Conservation (phyloP, 2,113 vertebrate genomes). For the Apaloderma vittatum region DNA sequence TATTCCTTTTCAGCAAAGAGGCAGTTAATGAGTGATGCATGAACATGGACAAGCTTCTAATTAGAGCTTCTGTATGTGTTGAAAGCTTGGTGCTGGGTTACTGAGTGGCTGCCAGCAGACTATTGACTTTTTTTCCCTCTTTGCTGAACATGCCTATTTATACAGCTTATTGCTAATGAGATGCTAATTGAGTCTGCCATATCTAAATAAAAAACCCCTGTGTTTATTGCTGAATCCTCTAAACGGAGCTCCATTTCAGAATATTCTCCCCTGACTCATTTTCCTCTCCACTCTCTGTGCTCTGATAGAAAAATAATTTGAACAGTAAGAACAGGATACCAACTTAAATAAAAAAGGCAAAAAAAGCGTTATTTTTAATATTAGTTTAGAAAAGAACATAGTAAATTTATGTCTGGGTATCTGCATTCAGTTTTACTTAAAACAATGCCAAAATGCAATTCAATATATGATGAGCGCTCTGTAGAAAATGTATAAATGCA, state of each 20-base stretch:
- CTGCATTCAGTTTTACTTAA: background rate
- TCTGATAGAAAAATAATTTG: slow-evolving; percentile 31
- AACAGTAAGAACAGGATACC: background rate
- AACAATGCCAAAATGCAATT: background rate
- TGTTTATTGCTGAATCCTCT: slow-evolving; percentile 30
- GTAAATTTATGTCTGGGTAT: background rate
- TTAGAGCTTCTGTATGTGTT: slow-evolving; percentile 55
- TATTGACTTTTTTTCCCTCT: slow-evolving; percentile 48
- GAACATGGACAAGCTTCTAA: slow-evolving; percentile 69
- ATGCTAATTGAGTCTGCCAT: slow-evolving; percentile 67
- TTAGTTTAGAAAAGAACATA: background rate
- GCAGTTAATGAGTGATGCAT: slow-evolving; percentile 74
- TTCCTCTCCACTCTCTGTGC: background rate
- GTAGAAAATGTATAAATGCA: background rate
- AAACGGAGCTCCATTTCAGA: slow-evolving; percentile 1
- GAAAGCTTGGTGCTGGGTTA: slow-evolving; percentile 46
- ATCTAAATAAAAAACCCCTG: slow-evolving; percentile 1
- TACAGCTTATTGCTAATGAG: slow-evolving; percentile 65
- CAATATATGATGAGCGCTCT: background rate
- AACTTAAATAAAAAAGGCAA: background rate
- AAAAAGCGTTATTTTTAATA: background rate
- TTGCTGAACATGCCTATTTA: slow-evolving; percentile 60
- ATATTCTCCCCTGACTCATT: slow-evolving; percentile 5
- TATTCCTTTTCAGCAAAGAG: slow-evolving; percentile 75
- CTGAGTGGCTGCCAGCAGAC: slow-evolving; percentile 38